Evolutionary conservation across 2,888 invertebrate species (phyloP).

Genomic region (Lithophane semibrunnea): DNA sequence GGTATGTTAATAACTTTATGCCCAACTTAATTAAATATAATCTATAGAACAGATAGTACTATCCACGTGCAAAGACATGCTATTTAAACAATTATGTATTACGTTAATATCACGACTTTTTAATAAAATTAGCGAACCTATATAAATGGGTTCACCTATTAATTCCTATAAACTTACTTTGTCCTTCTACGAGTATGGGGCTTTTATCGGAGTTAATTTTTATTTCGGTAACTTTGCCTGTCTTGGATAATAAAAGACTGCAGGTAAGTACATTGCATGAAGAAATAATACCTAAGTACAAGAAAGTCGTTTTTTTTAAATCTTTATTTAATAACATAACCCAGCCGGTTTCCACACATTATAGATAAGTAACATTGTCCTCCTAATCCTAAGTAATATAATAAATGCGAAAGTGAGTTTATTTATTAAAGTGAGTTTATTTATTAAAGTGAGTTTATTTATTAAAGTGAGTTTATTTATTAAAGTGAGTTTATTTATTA

Average conservation of each 20-base stretch:
- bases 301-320: no score
- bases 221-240: neutral
- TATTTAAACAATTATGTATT: no score
- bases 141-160: neutral
- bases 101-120: neutral
- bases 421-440: no score
- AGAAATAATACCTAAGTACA: no score
- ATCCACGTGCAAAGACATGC: neutral
- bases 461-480: no score
- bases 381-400: no score
- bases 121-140: constrained; percentile 2
- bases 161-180: neutral
- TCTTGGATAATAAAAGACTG: neutral
- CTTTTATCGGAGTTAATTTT: neutral
- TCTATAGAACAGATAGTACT: neutral
- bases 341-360: no score
- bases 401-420: no score
- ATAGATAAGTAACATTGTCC: no score
- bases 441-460: no score
- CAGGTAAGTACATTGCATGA: neutral
- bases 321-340: no score
- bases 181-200: neutral
- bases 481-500: no score
- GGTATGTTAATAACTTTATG: neutral
- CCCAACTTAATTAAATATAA: neutral